phyloP scores from a whole-genome alignment of 2,888 invertebrate species.

The Cryptocephalus moraei region DNA sequence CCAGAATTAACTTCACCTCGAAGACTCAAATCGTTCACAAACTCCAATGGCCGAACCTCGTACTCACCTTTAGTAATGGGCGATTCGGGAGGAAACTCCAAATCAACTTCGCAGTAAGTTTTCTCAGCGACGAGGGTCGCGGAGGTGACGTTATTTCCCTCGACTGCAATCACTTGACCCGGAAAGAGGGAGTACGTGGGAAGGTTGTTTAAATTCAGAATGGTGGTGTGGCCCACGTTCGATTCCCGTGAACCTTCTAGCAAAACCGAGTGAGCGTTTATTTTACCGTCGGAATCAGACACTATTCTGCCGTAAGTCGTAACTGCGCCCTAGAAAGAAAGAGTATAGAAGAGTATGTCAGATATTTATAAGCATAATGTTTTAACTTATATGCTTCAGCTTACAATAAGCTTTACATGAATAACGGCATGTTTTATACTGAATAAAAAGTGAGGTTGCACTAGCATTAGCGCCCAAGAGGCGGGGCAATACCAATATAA shows the following conservation, averaged over 20 bases:
- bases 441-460: too few relatives aligned
- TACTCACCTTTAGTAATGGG: conserved; percentile 21
- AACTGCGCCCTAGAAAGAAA: conserved; percentile 19
- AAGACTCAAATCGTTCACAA: conserved; percentile 3
- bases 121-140: conserved; percentile 56
- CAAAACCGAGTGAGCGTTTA: conserved; percentile 59
- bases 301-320: conserved; percentile 58
- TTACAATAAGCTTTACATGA: too few relatives aligned
- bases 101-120: conserved; percentile 48
- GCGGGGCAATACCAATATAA: too few relatives aligned
- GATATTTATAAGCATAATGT: too few relatives aligned
- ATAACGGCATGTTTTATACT: too few relatives aligned
- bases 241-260: conserved; percentile 56
- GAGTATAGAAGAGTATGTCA: too few relatives aligned
- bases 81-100: conserved; percentile 35
- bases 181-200: conserved; percentile 62
- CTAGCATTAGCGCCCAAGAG: too few relatives aligned
- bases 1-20: too few relatives aligned
- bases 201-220: conserved; percentile 42
- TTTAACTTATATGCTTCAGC: too few relatives aligned
- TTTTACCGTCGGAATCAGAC: conserved; percentile 61
- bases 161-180: conserved; percentile 67
- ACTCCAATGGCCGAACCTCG: too few relatives aligned
- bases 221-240: conserved; percentile 33
- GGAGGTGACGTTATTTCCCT: conserved; percentile 63